A percentile compares a stretch with the other conserved stretches of the same genome.
Conservation (phyloP, 2,113 vertebrate genomes). For the Syrmaticus mikado region DNA sequence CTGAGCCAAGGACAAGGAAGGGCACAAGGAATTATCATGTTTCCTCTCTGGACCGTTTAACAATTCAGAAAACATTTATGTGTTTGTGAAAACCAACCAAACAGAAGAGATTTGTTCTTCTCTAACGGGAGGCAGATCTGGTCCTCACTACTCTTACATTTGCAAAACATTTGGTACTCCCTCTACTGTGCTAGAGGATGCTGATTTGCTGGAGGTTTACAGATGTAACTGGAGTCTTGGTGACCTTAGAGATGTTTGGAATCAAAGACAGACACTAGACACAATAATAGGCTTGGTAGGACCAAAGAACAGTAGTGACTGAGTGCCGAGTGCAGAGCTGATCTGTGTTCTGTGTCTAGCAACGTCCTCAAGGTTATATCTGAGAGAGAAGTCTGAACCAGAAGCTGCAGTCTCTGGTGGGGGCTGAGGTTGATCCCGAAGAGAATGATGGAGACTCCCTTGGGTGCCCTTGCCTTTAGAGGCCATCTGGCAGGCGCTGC, state of each 20-base stretch:
- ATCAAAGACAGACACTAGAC: background rate
- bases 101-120: background rate
- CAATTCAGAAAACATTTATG: background rate
- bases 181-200: background rate
- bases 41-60: background rate
- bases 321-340: background rate
- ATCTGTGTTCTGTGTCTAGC: background rate
- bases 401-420: background rate
- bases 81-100: background rate
- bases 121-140: background rate
- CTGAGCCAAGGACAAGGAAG: background rate
- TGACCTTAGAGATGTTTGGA: background rate
- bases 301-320: background rate
- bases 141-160: background rate
- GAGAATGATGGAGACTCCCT: background rate
- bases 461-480: background rate
- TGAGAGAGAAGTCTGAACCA: background rate
- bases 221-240: background rate
- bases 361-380: no score
- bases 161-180: background rate
- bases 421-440: background rate
- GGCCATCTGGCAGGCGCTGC: background rate
- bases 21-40: background rate
- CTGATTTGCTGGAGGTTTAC: background rate
- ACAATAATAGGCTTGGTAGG: background rate